Evolutionary conservation across 1,140 invertebrate genomes (phyloP).

Genomic region (Phocides pigmalion): DNA sequence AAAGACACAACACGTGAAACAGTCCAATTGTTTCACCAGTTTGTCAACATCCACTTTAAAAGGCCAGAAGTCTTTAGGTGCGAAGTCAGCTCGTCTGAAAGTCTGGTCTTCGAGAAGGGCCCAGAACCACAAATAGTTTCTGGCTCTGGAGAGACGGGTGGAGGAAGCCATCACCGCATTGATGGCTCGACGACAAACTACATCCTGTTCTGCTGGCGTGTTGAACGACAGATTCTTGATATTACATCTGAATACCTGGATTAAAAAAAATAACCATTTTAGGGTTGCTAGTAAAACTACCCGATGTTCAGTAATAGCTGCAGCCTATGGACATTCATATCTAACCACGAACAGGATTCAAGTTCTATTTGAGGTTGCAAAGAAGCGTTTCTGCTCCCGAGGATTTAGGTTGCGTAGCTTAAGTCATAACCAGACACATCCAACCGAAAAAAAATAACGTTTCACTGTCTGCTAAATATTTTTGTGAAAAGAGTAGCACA

Average conservation of each 20-base stretch:
- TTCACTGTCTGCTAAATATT: too few species aligned
- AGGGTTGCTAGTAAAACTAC: too few species aligned
- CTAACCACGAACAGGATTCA: too few species aligned
- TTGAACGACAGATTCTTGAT: slow-evolving; percentile 64
- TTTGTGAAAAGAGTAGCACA: too few species aligned
- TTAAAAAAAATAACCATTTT: too few species aligned
- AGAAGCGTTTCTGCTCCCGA: too few species aligned
- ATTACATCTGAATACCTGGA: slow-evolving; percentile 69
- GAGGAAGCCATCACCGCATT: slow-evolving; percentile 52
- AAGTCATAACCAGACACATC: too few species aligned
- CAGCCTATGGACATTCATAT: too few species aligned
- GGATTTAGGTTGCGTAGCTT: too few species aligned
- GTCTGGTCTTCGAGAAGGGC: slow-evolving; percentile 51
- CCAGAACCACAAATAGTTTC: slow-evolving; percentile 62
- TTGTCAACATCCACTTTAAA: slow-evolving; percentile 35
- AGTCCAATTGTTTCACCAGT: slow-evolving; percentile 35
- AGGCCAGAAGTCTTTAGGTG: slow-evolving; percentile 53
- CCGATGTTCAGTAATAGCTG: too few species aligned
- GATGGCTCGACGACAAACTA: slow-evolving; percentile 55
- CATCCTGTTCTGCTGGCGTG: slow-evolving; percentile 48
- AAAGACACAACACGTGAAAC: slow-evolving; percentile 28
- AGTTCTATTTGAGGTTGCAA: too few species aligned
- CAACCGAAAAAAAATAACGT: too few species aligned
- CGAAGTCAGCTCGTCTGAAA: slow-evolving; percentile 47
- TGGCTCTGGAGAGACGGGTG: slow-evolving; percentile 48